Base-by-base conservation (phyloP, 2,113 vertebrate species). In the cattle (Bos taurus) region DNA sequence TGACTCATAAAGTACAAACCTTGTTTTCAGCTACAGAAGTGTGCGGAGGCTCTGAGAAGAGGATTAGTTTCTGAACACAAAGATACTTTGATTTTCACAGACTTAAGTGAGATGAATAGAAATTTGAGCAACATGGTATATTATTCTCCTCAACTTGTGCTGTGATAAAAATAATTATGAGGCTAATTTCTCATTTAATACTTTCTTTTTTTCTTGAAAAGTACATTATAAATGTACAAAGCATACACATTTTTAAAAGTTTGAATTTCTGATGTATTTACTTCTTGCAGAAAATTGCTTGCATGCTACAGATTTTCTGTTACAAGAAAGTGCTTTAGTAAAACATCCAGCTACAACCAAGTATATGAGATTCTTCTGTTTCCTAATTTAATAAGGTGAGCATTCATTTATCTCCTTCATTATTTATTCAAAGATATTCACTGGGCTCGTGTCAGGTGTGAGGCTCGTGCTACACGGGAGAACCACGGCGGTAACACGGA, bases 401-500 rank as follows among this genome's bases (percentile, higher is more conserved):
- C n/a, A 3, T 46, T 64, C 6, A 10, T n/a, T 33, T 83, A 23
- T 30, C 43, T 28, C 9, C 6, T 26, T 64, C 33, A 10, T 26
- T 25, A 50, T 64, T 81, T 59, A 64, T n/a, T 62, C 30, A 64
- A 52, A 25, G 56, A 13, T 12, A 4, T 2, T 19, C 15, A 9
- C 21, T 21, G 23, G n/a, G 6, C 23, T 28, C 4, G 9, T 25
- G 23, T 19, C 2, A 0, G 17, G 7, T 14, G 11, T 33, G 40
- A 2, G 40, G 21, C 26, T 33, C 43, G 7, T 57, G 62, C 21
- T 28, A 12, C 6, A 6, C 2, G 21, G 56, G 46, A 48, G 28
- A 16, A 15, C 7, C 30, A 3, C 0, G 30, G n/a, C 12, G 21
- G 43, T 6, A 10, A 78, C 52, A 21, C 0, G 0, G 4, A 52